A percentile compares a stretch with the other conserved stretches of the same genome.
Conservation (phyloP, 1,140 invertebrate species). For the Gonatopus flavifemur region DNA sequence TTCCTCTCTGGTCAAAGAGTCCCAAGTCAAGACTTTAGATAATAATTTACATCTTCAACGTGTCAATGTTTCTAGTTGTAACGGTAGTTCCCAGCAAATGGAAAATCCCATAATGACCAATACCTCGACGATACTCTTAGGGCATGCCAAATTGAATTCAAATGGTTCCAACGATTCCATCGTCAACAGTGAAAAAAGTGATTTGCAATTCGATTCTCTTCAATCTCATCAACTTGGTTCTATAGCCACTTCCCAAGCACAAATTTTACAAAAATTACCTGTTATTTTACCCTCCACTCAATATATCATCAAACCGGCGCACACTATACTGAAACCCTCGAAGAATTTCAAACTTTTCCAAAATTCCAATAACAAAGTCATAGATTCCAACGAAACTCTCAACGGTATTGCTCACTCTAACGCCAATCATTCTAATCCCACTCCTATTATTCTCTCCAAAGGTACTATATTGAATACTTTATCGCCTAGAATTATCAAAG, state of each 20-base stretch:
- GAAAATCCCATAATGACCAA: constrained; percentile 14
- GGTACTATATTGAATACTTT: constrained; percentile 38
- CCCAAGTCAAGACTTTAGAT: constrained; percentile 2
- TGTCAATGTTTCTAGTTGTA: constrained; percentile 12
- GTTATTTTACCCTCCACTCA: constrained; percentile 27
- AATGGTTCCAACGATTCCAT: background rate
- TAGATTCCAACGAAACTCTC: constrained; percentile 14
- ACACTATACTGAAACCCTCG: constrained; percentile 35
- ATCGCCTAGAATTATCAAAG: constrained; percentile 36
- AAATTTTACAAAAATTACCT: constrained; percentile 27
- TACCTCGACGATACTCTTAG: constrained; percentile 15
- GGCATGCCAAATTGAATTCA: constrained; percentile 16
- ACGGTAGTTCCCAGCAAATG: constrained; percentile 7
- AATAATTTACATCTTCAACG: constrained; percentile 5
- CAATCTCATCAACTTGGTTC: constrained; percentile 11
- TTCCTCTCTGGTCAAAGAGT: background rate
- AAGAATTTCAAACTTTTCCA: constrained; percentile 44
- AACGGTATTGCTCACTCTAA: constrained; percentile 16
- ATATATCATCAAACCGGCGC: constrained; percentile 37
- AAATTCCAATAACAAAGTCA: constrained; percentile 30
- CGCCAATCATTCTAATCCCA: constrained; percentile 22
- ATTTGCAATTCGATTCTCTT: too few relatives aligned
- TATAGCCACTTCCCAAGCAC: constrained; percentile 17
- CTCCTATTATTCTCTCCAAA: constrained; percentile 45
- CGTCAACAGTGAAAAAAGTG: constrained; percentile 6